Evolutionary conservation across 2,113 vertebrate genomes (phyloP), one percentile per base, ranked within the genome.

Genomic region (Melanerpes aurifrons): DNA sequence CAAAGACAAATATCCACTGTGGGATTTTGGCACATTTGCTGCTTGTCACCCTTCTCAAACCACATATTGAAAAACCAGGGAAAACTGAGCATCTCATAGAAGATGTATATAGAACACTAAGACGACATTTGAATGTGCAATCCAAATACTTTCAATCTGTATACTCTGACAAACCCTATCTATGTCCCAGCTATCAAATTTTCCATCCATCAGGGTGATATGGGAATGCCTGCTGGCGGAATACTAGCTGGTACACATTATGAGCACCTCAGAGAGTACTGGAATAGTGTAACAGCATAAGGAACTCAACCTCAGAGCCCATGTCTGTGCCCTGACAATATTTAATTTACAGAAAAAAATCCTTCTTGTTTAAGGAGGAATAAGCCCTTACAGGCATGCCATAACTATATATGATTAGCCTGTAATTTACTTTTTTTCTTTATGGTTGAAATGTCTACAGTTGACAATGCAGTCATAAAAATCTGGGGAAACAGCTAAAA

Each of bases 211-310:
- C 25, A 32, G 12, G 6, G 5, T 61, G 14, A 21, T 68, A 43
- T 9, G 31, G 61, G 76, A 67, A 77, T 14, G 47, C 26, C 17
- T 57, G 17, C 25, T 69, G 19, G 5, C 28, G 20, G 15, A 31
- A 2, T 53, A 21, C 9, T 77, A 12, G 19, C 7, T 63, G 37
- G 15, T 68, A 40, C 2, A 0, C 29, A 8, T 17, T 40, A 8
- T 68, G 28, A 61, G 28, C 15, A 58, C 17, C 8, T 85, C 54
- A 62, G 22, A 26, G 28, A 40, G 8, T 24, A 43, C 48, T 72
- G 0, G 1, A 82, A 29, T 4, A 57, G 18, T 47, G 3, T 69
- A 87, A 68, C 1, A 1, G 9, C 62, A 59, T 61, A 37, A 35
- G 4, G 10, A 58, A 58, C 66, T 90, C 11, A 31, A 24, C 32